A percentile compares a stretch with the other conserved stretches of the same genome.
phyloP scores from a whole-genome alignment of 2,113 vertebrate genomes.

The Rynchops niger region DNA sequence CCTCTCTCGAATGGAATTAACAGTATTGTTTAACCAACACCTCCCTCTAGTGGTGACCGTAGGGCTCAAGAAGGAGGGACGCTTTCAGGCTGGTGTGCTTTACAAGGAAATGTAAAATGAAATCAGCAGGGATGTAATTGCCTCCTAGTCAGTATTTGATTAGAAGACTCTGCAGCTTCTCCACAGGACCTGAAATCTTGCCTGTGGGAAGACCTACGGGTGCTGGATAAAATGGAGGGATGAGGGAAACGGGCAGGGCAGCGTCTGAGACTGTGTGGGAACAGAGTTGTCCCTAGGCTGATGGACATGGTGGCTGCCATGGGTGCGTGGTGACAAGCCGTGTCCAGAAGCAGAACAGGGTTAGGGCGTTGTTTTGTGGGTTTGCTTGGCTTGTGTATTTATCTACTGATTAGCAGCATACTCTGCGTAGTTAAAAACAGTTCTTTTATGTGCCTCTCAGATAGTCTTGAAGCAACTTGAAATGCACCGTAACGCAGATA shows the following conservation, averaged over 20 bases:
- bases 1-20: no score
- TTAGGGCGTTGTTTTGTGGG: background rate
- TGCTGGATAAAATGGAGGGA: background rate
- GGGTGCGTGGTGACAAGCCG: accelerated
- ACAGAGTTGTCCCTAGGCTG: background rate
- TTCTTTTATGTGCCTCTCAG: slow-evolving; percentile 21
- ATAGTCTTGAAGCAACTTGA: slow-evolving; percentile 79
- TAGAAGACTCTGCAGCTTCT: background rate
- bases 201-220: background rate
- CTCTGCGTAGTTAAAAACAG: background rate
- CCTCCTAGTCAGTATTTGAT: background rate
- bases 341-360: background rate
- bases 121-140: background rate
- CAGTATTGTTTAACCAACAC: background rate
- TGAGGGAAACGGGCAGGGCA: background rate
- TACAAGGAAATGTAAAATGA: no score
- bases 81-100: no score
- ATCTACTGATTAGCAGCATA: background rate
- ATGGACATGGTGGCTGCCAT: accelerated
- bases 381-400: background rate
- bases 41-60: slow-evolving; percentile 3
- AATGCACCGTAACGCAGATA: slow-evolving; percentile 73
- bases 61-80: background rate
- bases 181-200: background rate
- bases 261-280: background rate